Evolutionary conservation across 2,888 invertebrate species (phyloP).

Genomic region (Ectemnius lituratus): DNA sequence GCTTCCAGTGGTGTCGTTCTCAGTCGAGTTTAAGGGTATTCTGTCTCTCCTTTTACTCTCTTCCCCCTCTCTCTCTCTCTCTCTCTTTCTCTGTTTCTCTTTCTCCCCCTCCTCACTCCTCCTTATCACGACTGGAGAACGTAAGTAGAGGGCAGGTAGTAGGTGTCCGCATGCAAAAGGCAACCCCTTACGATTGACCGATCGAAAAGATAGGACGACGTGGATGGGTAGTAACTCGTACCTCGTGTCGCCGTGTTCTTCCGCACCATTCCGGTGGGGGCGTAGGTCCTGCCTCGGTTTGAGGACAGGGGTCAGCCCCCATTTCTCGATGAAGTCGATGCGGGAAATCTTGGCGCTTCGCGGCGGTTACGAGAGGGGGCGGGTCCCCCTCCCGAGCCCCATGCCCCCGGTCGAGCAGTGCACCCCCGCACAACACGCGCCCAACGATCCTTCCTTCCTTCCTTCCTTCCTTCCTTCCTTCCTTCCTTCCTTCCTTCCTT

Average conservation of each 20-base stretch:
- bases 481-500: slow-evolving; percentile 9
- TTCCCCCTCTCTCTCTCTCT: slow-evolving; percentile 4
- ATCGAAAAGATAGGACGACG: slow-evolving; percentile 29
- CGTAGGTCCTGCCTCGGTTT: slow-evolving; percentile 95
- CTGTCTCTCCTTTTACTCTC: not conserved
- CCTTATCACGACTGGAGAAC: not conserved
- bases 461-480: slow-evolving; percentile 50
- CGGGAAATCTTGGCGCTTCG: slow-evolving; percentile 95
- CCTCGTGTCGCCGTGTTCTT: slow-evolving; percentile 86
- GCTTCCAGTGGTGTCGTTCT: slow-evolving; percentile 8
- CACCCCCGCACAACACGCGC: slow-evolving; percentile 71
- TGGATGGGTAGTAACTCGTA: slow-evolving; percentile 72
- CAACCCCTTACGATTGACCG: slow-evolving; percentile 30
- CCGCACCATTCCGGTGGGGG: slow-evolving; percentile 86
- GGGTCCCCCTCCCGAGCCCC: slow-evolving; percentile 83
- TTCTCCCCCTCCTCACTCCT: not conserved
- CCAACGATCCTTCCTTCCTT: slow-evolving; percentile 58
- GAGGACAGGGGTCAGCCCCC: slow-evolving; percentile 99
- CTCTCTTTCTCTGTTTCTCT: not conserved
- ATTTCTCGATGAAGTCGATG: slow-evolving; percentile 98
- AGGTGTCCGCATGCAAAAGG: slow-evolving; percentile 36
- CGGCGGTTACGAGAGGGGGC: slow-evolving; percentile 81
- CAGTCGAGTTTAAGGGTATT: slow-evolving; percentile 1
- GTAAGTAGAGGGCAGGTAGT: not conserved
- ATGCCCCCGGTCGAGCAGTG: slow-evolving; percentile 77